These are phyloP conservation scores for Clarias pachynema DNA, from an alignment of 2,797 vertebrate species.

Conservation along the genomic window DNA sequence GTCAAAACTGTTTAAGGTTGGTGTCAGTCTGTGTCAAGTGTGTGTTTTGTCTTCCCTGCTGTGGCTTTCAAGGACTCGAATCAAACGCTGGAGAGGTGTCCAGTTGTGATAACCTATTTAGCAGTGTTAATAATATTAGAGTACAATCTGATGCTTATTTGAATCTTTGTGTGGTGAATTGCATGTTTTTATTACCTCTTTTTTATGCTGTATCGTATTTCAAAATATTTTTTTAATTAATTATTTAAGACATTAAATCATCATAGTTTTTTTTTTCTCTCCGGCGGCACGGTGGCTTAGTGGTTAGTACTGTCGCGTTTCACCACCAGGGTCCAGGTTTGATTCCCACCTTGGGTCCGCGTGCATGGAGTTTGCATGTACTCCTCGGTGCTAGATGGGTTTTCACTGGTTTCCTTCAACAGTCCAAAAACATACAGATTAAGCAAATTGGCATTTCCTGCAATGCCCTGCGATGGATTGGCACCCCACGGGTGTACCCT, in stretches of 20 bases:
- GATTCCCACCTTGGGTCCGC: no score
- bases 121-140: background rate
- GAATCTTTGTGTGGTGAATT: background rate
- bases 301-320: no score
- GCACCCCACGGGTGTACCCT: no score
- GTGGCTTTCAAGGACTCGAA: background rate
- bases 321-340: no score
- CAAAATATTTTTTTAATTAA: background rate
- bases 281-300: no score
- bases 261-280: background rate
- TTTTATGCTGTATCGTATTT: background rate
- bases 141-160: background rate
- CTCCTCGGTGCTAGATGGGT: no score
- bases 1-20: background rate
- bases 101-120: background rate
- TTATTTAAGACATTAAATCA: background rate
- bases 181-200: background rate
- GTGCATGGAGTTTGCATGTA: no score
- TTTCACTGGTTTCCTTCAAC: no score
- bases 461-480: no score
- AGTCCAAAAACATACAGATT: no score
- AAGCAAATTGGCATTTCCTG: no score
- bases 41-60: background rate
- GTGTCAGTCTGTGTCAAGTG: background rate
- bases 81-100: background rate